Conservation (phyloP, 2,113 vertebrate species). For the Xerus inauris region DNA sequence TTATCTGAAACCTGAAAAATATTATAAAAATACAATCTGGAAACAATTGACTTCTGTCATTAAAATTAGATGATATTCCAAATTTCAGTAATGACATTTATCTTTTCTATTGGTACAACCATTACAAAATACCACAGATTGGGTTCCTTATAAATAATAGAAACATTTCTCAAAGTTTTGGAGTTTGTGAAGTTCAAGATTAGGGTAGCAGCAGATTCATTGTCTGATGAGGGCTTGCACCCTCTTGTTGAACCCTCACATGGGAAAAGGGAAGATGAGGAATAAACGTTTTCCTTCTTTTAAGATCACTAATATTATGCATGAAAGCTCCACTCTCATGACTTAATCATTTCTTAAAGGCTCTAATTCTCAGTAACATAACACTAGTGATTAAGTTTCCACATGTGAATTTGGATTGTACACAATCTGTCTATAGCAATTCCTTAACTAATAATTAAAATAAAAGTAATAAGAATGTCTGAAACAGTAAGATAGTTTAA, state of each 20-base stretch:
- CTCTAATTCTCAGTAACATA: background rate
- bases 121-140: too few relatives aligned
- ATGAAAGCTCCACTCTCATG: background rate
- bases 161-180: too few relatives aligned
- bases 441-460: background rate
- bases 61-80: background rate
- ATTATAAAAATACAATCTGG: background rate
- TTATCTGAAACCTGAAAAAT: background rate
- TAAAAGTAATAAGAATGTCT: background rate
- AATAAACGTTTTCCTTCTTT: background rate
- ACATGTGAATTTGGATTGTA: background rate
- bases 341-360: background rate
- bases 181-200: background rate
- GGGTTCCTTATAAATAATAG: too few relatives aligned
- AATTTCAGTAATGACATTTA: background rate
- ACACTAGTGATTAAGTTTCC: background rate
- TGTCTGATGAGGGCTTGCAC: background rate
- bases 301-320: background rate
- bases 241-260: background rate
- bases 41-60: background rate
- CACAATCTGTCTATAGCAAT: background rate
- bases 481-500: background rate
- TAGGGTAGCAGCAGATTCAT: background rate
- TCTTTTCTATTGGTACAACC: too few relatives aligned
- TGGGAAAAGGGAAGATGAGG: too few relatives aligned